A percentile compares a stretch with the other conserved stretches of the same genome.
phyloP scores from a whole-genome alignment of 37 sponge, comb jelly and placozoan species.

The Agelas oroides region DNA sequence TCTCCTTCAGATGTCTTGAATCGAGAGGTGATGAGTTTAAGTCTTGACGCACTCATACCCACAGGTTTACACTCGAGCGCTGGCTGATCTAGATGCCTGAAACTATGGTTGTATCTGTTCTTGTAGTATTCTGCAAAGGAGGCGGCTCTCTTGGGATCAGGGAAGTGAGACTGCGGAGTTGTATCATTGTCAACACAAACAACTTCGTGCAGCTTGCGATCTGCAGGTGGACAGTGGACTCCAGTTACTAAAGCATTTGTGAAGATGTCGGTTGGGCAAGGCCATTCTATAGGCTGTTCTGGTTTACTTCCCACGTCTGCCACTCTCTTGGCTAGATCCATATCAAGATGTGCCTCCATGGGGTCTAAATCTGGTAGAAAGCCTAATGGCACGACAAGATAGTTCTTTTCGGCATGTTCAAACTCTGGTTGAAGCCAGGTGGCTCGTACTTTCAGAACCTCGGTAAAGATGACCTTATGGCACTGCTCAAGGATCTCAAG shows the following conservation, averaged over 20 bases:
- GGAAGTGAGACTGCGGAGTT: slow-evolving; percentile 44
- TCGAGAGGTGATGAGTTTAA: slow-evolving; percentile 65
- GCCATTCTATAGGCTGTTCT: slow-evolving; percentile 20
- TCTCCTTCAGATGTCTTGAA: slow-evolving; percentile 55
- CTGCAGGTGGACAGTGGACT: background rate
- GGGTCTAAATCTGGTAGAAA: background rate
- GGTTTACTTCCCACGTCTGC: background rate
- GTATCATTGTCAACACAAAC: background rate
- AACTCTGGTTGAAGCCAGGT: slow-evolving; percentile 22
- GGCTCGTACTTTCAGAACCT: slow-evolving; percentile 41
- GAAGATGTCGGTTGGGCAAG: slow-evolving; percentile 23
- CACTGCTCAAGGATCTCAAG: slow-evolving; percentile 18
- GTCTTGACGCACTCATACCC: background rate
- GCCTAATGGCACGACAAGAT: slow-evolving; percentile 65
- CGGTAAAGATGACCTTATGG: slow-evolving; percentile 50
- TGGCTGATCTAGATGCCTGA: slow-evolving; percentile 59
- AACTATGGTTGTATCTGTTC: slow-evolving; percentile 42
- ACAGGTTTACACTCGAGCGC: slow-evolving; percentile 52
- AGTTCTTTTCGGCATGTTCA: slow-evolving; percentile 22
- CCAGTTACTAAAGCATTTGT: slow-evolving; percentile 16
- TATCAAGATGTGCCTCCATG: slow-evolving; percentile 33
- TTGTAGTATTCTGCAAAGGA: slow-evolving; percentile 62
- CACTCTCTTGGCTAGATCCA: slow-evolving; percentile 3
- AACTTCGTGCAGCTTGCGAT: slow-evolving; percentile 42
- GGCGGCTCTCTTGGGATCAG: background rate